Evolutionary conservation across 2,113 vertebrate genomes (phyloP), one percentile per base, ranked within the genome.

Genomic region (Tyto alba): DNA sequence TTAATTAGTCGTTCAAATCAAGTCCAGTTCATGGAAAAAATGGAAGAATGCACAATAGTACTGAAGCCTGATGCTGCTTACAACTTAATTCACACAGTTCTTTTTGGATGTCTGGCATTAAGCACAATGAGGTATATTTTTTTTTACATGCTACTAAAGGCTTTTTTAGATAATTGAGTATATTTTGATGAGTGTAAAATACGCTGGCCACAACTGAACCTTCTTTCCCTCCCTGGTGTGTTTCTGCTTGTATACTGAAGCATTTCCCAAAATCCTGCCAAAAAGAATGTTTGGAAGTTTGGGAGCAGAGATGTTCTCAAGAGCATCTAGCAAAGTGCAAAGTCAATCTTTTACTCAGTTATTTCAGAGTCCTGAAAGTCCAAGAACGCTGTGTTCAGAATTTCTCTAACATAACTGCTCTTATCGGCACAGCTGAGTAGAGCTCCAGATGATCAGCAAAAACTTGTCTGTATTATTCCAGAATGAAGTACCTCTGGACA

Each of bases 401-500:
- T 75, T 81, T 60, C 56, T 64, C 13, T 73, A 36, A 16, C 11
- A 12, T 7, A 59, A 32, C 36, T 75, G 50, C 6, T 50, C 5
- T 83, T 21, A 55, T n/a, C 23, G 52, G 3, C 22, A 52, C 10
- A 13, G 29, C 79, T 83, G 69, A 73, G 47, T 55, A 92, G 43
- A 80, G 60, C 52, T 60, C 17, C 43, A 36, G 5, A 10, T 69
- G 41, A 41, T 69, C 21, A 72, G 23, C 69, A 60, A 67, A 57
- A 87, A 4, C 8, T 43, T 77, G 16, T 89, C 64, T 92, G 25
- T 89, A 4, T 93, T 82, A 13, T 96, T 96, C 7, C 97, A 99
- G 99, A 91, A 99, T 99, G 99, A 99, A 99, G 85, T 99, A 99
- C 67, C 98, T 99, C 19, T 99, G 99, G 99, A 99, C 99, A 0